Conservation (phyloP, 2,888 invertebrate genomes). For the Spisula solida region DNA sequence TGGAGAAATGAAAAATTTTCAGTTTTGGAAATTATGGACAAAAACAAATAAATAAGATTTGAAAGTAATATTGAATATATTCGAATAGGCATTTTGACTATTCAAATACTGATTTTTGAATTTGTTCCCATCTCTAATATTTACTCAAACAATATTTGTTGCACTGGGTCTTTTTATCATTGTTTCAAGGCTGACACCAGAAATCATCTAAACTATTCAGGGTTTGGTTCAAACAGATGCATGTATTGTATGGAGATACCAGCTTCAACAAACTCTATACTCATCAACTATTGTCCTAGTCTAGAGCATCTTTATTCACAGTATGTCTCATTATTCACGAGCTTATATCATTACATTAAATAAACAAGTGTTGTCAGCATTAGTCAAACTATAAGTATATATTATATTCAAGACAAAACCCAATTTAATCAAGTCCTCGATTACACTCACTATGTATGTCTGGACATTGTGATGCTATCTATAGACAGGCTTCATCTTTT, state of each 20-base stretch:
- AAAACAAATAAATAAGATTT: too few relatives aligned
- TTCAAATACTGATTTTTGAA: too few relatives aligned
- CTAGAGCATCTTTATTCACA: neutral
- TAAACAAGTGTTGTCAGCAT: slow-evolving; percentile 4
- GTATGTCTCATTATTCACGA: neutral
- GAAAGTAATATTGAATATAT: too few relatives aligned
- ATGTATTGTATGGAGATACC: neutral
- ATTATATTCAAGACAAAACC: neutral
- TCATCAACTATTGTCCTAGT: too few relatives aligned
- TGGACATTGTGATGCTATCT: neutral
- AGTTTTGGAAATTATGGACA: too few relatives aligned
- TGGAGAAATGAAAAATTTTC: too few relatives aligned
- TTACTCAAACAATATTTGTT: too few relatives aligned
- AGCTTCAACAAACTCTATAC: too few relatives aligned
- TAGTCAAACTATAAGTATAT: neutral
- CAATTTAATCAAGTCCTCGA: neutral
- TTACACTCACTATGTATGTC: slow-evolving; percentile 7
- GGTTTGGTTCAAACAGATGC: neutral
- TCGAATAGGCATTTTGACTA: too few relatives aligned
- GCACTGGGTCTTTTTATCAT: neutral
- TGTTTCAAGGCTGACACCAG: neutral
- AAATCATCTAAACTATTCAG: neutral
- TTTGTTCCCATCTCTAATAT: too few relatives aligned
- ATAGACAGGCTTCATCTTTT: neutral
- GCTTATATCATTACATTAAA: neutral